These are phyloP conservation scores for Sebastes glaucus DNA, from an alignment of 2,797 vertebrate species.

Conservation along the genomic window DNA sequence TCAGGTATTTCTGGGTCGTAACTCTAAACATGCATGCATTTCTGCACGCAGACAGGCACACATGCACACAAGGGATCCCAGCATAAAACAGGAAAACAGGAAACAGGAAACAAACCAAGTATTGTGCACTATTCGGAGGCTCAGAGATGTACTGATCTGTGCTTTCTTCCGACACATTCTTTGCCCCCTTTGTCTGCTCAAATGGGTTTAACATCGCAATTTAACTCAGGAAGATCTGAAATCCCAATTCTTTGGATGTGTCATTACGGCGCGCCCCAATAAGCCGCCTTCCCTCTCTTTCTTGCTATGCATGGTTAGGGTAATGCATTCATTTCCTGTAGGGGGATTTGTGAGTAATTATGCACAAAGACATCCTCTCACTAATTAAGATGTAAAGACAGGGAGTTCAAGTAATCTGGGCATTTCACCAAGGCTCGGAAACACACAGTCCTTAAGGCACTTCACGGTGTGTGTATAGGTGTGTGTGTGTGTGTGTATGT, in stretches of 20 bases:
- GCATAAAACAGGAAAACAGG: neutral
- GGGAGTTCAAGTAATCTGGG: conserved; percentile 69
- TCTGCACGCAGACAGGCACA: neutral
- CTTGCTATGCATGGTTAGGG: conserved; percentile 51
- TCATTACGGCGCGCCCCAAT: conserved; percentile 60
- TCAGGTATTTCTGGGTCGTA: neutral
- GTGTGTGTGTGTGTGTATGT: conserved; percentile 20
- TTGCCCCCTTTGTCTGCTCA: conserved; percentile 58
- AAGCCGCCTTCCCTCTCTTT: conserved; percentile 63
- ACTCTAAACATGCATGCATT: neutral
- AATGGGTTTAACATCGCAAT: conserved; percentile 65
- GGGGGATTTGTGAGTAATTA: conserved; percentile 78
- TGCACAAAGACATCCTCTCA: conserved; percentile 74
- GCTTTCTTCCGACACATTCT: conserved; percentile 54
- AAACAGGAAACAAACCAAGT: neutral
- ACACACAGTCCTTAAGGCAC: conserved; percentile 55
- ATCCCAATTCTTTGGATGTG: conserved; percentile 67
- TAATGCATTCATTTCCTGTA: conserved; percentile 78
- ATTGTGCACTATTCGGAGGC: conserved; percentile 7
- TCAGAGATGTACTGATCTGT: conserved; percentile 1
- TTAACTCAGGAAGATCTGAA: conserved; percentile 66
- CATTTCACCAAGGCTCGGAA: conserved; percentile 62
- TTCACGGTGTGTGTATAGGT: conserved; percentile 34
- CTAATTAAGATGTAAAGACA: conserved; percentile 76
- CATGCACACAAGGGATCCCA: neutral